These are phyloP conservation scores for Drosophila willistoni DNA, from an alignment of 1,140 invertebrate species.

Conservation along the genomic window DNA sequence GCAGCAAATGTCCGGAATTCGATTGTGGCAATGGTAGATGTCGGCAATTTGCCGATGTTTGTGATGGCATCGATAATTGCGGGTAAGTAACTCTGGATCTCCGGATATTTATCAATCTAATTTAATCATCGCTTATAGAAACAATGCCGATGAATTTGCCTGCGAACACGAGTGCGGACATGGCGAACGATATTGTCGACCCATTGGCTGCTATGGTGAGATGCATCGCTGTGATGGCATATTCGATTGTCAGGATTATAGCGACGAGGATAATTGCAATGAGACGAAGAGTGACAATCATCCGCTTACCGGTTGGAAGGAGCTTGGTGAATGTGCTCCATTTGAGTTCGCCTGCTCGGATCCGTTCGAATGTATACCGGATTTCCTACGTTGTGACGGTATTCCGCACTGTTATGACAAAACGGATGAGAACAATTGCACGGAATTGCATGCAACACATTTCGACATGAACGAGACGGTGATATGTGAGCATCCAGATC, in stretches of 20 bases:
- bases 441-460: slow-evolving; percentile 84
- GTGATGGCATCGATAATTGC: slow-evolving; percentile 90
- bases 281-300: slow-evolving; percentile 79
- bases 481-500: slow-evolving; percentile 86
- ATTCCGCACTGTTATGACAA: slow-evolving; percentile 86
- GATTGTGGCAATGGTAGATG: slow-evolving; percentile 89
- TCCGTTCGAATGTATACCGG: slow-evolving; percentile 85
- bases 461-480: slow-evolving; percentile 62
- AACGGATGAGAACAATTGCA: slow-evolving; percentile 85
- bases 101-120: not conserved
- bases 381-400: slow-evolving; percentile 85
- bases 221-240: slow-evolving; percentile 89
- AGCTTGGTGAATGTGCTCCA: slow-evolving; percentile 81
- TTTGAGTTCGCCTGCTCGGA: slow-evolving; percentile 85
- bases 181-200: slow-evolving; percentile 86
- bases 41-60: slow-evolving; percentile 88
- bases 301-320: slow-evolving; percentile 59
- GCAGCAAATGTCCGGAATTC: slow-evolving; percentile 87
- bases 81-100: slow-evolving; percentile 83
- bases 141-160: slow-evolving; percentile 86
- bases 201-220: slow-evolving; percentile 88
- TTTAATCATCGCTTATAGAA: slow-evolving; percentile 59
- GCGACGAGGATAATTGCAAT: slow-evolving; percentile 86
- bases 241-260: slow-evolving; percentile 90
- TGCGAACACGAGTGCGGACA: slow-evolving; percentile 75